A percentile compares a stretch with the other conserved stretches of the same genome.
phyloP scores from a whole-genome alignment of 2,888 invertebrate genomes.

The Cephus sareptanus region DNA sequence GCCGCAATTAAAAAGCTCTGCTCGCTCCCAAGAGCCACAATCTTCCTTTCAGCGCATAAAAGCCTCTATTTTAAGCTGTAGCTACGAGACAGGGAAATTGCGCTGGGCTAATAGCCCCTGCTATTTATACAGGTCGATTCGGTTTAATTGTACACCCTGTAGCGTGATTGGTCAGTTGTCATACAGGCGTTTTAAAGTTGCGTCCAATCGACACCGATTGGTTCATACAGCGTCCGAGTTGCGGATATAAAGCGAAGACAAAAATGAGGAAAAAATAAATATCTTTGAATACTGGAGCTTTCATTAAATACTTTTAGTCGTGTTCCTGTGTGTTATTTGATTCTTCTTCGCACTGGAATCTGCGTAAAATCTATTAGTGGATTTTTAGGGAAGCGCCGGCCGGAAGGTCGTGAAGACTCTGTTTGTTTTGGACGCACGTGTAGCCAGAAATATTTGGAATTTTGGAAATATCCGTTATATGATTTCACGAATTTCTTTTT shows the following conservation, averaged over 20 bases:
- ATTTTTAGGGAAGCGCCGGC: neutral
- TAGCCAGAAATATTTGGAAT: neutral
- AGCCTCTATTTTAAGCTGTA: slow-evolving; percentile 46
- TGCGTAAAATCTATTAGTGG: neutral
- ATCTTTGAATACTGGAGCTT: neutral
- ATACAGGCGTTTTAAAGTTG: too few relatives aligned
- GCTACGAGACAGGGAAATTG: slow-evolving; percentile 43
- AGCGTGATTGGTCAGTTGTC: neutral
- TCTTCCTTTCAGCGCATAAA: slow-evolving; percentile 42
- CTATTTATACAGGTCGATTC: slow-evolving; percentile 31
- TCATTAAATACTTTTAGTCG: neutral
- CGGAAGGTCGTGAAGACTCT: too few relatives aligned
- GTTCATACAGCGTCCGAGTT: neutral
- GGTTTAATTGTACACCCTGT: neutral
- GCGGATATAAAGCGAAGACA: neutral
- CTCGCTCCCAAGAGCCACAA: slow-evolving; percentile 23
- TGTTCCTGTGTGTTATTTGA: neutral
- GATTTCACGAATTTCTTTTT: neutral
- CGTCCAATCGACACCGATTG: neutral
- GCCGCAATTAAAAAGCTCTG: slow-evolving; percentile 37
- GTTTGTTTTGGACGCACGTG: too few relatives aligned
- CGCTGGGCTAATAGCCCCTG: slow-evolving; percentile 37
- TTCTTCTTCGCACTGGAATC: neutral
- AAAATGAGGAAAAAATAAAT: neutral
- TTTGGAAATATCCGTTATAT: neutral